Percentiles rank a stretch among this genome's conserved stretches.
Conservation (phyloP, 2,113 vertebrate species). For the Hyperopisus bebe region DNA sequence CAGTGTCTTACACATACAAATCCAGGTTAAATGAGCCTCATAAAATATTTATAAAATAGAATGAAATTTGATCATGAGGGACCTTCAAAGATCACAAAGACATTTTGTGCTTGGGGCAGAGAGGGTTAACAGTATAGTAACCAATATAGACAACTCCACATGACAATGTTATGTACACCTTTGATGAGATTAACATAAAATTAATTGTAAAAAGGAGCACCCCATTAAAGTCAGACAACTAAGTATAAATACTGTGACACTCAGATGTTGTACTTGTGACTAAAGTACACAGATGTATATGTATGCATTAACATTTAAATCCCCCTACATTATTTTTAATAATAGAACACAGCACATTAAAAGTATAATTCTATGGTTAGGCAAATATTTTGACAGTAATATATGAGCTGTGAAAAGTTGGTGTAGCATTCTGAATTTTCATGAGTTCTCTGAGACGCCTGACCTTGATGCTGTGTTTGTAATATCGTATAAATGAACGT, state of each 20-base stretch:
- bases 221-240: not conserved
- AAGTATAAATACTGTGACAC: not conserved
- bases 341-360: not conserved
- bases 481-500: not conserved
- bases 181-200: not conserved
- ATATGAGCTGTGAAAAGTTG: not conserved
- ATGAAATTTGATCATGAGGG: not conserved
- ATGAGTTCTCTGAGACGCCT: not conserved
- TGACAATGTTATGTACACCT: not conserved
- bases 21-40: not conserved
- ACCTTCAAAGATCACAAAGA: not conserved
- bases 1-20: not conserved
- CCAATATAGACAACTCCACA: not conserved
- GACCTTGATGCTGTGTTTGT: not conserved
- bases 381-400: not conserved
- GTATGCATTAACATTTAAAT: not conserved
- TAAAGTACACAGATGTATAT: not conserved
- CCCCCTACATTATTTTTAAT: not conserved
- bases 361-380: not conserved
- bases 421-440: not conserved
- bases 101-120: not conserved
- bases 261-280: not conserved
- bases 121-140: not conserved
- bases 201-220: not conserved
- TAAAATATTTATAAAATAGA: not conserved